A percentile compares a stretch with the other conserved stretches of the same genome.
Conservation (phyloP, 1,140 invertebrate species). For the Andrena cerasifolii region DNA sequence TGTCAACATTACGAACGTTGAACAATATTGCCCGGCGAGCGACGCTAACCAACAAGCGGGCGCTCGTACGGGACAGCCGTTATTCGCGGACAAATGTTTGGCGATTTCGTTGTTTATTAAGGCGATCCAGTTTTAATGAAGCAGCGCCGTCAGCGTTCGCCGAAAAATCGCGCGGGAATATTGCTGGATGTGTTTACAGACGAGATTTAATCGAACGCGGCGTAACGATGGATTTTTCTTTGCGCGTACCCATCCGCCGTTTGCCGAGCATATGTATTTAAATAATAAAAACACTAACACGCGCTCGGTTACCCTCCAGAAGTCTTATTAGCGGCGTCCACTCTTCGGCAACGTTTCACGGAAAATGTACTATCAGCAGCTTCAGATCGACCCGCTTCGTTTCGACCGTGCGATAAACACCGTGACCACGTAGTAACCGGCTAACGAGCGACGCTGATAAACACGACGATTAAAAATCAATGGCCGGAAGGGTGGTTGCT, state of each 20-base stretch:
- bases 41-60: neutral
- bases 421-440: neutral
- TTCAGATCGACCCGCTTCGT: neutral
- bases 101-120: neutral
- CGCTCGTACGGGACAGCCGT: neutral
- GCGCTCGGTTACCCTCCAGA: no score
- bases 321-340: no score
- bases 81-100: conserved; percentile 2
- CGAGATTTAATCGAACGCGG: neutral
- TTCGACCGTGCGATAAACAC: conserved; percentile 3
- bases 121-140: neutral
- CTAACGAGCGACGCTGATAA: neutral
- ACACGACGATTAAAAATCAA: conserved; percentile 12
- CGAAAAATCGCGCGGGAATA: neutral
- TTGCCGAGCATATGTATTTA: no score
- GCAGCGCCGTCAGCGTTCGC: neutral
- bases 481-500: conserved; percentile 1
- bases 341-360: no score
- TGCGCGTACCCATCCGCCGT: neutral
- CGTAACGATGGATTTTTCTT: neutral
- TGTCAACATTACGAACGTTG: neutral
- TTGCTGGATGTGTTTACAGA: neutral
- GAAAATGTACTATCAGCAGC: neutral
- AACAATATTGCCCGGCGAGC: neutral
- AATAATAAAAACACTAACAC: no score